Evolutionary conservation across 2,797 vertebrate genomes (phyloP).

Genomic region (Limosa lapponica): DNA sequence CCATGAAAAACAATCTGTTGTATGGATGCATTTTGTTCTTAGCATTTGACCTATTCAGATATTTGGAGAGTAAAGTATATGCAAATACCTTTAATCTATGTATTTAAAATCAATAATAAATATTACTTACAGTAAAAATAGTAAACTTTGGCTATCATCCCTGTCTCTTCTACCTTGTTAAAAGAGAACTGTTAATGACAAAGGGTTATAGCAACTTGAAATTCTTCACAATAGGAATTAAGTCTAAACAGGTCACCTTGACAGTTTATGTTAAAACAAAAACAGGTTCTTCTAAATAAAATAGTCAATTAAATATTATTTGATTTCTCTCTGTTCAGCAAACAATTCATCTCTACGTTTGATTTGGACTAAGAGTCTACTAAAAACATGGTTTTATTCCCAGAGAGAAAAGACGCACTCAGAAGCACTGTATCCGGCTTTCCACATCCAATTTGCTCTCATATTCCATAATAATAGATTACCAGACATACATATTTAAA

Average conservation of each 20-base stretch:
- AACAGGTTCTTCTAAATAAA: background rate
- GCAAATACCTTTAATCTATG: background rate
- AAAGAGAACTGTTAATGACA: background rate
- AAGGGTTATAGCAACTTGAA: background rate
- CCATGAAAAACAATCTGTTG: background rate
- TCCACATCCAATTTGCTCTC: background rate
- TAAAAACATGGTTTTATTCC: background rate
- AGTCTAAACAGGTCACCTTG: background rate
- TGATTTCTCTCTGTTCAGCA: background rate
- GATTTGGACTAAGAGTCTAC: background rate
- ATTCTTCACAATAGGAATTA: background rate
- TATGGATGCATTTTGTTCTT: background rate
- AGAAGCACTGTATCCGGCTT: background rate
- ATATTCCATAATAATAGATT: background rate
- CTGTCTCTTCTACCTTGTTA: background rate
- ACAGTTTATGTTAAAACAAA: background rate
- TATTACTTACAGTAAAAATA: background rate
- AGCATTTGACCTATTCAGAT: background rate
- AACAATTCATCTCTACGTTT: background rate
- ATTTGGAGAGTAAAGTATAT: background rate
- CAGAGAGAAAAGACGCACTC: background rate
- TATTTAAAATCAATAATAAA: background rate
- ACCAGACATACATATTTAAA: background rate
- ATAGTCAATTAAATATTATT: background rate
- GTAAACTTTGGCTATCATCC: background rate